These are phyloP conservation scores for Pseudomugil tenellus DNA, from an alignment of 2,797 vertebrate genomes.

Conservation along the genomic window DNA sequence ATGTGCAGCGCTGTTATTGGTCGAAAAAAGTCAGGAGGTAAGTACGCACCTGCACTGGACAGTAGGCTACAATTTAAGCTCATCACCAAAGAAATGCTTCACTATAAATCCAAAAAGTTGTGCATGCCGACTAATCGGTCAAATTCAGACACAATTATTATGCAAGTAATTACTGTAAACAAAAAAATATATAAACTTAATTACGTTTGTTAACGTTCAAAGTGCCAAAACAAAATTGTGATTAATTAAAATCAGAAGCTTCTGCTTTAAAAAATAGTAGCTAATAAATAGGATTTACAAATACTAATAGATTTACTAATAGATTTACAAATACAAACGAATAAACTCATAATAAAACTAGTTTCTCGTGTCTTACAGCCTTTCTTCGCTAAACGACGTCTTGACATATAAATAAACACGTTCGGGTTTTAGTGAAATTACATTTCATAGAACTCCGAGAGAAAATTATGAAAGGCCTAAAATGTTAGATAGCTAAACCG, in stretches of 20 bases:
- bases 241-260: too few species aligned
- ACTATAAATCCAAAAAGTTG: not conserved
- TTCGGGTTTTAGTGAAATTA: too few species aligned
- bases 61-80: not conserved
- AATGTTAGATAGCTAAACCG: not conserved
- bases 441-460: too few species aligned
- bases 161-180: too few species aligned
- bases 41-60: slow-evolving; percentile 31
- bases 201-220: not conserved
- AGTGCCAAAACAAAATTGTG: not conserved
- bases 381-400: not conserved
- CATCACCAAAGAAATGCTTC: not conserved
- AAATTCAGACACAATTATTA: too few species aligned
- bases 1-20: slow-evolving; percentile 33
- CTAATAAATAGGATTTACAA: too few species aligned
- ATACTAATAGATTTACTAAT: too few species aligned
- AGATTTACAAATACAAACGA: too few species aligned
- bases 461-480: not conserved
- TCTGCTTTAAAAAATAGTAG: too few species aligned
- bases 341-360: not conserved
- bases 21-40: slow-evolving; percentile 3
- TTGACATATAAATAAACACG: too few species aligned
- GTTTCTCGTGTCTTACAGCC: not conserved
- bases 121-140: not conserved
- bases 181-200: too few species aligned